These are phyloP conservation scores for Drosophila funebris DNA, from an alignment of 1,140 invertebrate species.

Conservation along the genomic window DNA sequence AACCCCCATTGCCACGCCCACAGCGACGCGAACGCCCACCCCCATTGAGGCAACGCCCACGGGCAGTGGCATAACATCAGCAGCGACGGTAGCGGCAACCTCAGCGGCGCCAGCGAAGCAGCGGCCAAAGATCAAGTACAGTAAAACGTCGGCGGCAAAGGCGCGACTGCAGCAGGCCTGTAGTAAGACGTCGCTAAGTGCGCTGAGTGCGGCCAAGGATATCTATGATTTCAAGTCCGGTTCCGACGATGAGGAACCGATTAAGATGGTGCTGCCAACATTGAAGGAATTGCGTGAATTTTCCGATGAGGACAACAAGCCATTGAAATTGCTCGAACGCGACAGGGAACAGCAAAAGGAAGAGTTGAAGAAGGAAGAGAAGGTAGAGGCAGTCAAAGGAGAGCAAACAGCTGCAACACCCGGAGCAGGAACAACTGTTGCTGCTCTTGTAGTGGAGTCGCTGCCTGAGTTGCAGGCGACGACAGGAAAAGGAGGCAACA, in stretches of 20 bases:
- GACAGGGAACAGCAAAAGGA: constrained; percentile 16
- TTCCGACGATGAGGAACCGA: constrained; percentile 78
- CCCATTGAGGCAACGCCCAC: constrained; percentile 3
- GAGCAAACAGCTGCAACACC: constrained; percentile 6
- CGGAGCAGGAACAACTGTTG: neutral
- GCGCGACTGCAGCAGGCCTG: constrained; percentile 53
- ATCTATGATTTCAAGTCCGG: constrained; percentile 81
- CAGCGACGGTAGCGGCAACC: neutral
- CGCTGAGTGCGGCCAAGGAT: constrained; percentile 56
- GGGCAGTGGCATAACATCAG: neutral
- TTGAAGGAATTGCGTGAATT: constrained; percentile 76
- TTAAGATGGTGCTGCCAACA: constrained; percentile 78
- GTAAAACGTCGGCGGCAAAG: constrained; percentile 61
- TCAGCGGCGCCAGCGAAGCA: constrained; percentile 34
- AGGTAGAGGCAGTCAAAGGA: neutral
- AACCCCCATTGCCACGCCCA: constrained; percentile 21
- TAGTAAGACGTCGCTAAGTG: constrained; percentile 9
- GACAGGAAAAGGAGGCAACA: neutral
- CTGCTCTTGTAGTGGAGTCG: no score
- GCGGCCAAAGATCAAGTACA: constrained; percentile 68
- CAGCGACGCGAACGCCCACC: constrained; percentile 12
- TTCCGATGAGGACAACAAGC: constrained; percentile 78
- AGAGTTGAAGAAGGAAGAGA: neutral
- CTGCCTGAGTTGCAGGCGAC: no score
- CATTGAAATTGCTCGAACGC: constrained; percentile 48